phyloP scores from a whole-genome alignment of 1,140 invertebrate genomes.

The Zaprionus taronus region DNA sequence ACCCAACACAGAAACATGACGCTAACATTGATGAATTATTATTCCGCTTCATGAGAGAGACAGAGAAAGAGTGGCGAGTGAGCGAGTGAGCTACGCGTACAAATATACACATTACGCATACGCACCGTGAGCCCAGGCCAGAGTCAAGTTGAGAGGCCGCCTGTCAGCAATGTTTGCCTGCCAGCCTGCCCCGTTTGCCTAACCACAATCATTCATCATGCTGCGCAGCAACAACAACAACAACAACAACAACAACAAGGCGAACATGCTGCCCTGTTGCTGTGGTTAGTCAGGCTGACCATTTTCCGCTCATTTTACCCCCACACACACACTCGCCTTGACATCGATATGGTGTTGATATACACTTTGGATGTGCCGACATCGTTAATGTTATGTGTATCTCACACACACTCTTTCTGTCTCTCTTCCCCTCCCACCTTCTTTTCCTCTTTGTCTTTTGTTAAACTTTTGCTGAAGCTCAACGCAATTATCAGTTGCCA shows the following conservation, averaged over 20 bases:
- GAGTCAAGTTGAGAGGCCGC: slow-evolving; percentile 53
- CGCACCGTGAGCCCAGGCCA: slow-evolving; percentile 49
- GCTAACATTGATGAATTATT: slow-evolving; percentile 78
- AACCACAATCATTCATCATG: slow-evolving; percentile 80
- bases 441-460: not conserved
- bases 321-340: slow-evolving; percentile 34
- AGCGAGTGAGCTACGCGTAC: not conserved
- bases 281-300: slow-evolving; percentile 45
- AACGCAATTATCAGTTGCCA: slow-evolving; percentile 57
- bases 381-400: slow-evolving; percentile 64
- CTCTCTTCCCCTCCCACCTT: slow-evolving; percentile 18
- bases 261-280: slow-evolving; percentile 48
- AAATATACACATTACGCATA: slow-evolving; percentile 66
- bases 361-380: slow-evolving; percentile 57
- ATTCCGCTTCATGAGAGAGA: slow-evolving; percentile 33
- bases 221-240: slow-evolving; percentile 25
- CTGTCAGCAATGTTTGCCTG: slow-evolving; percentile 67
- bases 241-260: slow-evolving; percentile 43
- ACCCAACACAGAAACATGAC: slow-evolving; percentile 36
- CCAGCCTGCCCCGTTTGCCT: slow-evolving; percentile 24
- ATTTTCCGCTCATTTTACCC: slow-evolving; percentile 65
- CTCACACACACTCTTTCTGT: not conserved
- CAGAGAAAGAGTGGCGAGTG: not conserved
- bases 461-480: slow-evolving; percentile 29
- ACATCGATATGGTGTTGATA: slow-evolving; percentile 74